Percentiles rank a stretch among this genome's conserved stretches.
phyloP scores from a whole-genome alignment of 2,113 vertebrate species.

The Elachura formosa region DNA sequence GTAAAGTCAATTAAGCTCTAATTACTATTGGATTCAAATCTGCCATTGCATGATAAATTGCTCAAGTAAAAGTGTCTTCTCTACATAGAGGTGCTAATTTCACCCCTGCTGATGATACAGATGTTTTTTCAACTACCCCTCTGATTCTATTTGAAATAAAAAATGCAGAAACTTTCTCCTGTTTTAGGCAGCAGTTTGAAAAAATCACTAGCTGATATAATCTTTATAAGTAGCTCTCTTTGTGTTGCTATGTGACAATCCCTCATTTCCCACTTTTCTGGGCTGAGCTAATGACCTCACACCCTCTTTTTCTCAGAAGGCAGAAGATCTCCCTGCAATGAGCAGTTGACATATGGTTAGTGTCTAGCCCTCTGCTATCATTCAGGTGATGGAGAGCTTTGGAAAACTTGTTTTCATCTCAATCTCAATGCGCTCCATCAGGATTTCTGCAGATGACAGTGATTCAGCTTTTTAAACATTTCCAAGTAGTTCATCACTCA shows the following conservation, averaged over 20 bases:
- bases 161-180: conserved; percentile 22
- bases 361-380: neutral
- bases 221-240: neutral
- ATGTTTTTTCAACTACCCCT: conserved; percentile 44
- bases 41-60: conserved; percentile 47
- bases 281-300: neutral
- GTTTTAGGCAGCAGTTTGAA: neutral
- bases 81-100: conserved; percentile 22
- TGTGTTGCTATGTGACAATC: neutral
- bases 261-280: neutral
- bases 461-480: conserved; percentile 35
- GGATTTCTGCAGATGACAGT: conserved; percentile 37
- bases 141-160: conserved; percentile 28
- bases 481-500: conserved; percentile 49
- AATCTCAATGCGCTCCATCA: neutral
- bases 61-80: conserved; percentile 40
- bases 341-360: conserved; percentile 2
- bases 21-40: conserved; percentile 68
- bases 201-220: conserved; percentile 37
- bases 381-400: conserved; percentile 27
- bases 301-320: neutral
- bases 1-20: conserved; percentile 75
- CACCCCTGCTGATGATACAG: conserved; percentile 50
- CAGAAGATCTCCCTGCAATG: neutral
- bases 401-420: conserved; percentile 30